These are phyloP conservation scores for Amorpha juglandis DNA, from an alignment of 2,888 invertebrate species.

Conservation along the genomic window DNA sequence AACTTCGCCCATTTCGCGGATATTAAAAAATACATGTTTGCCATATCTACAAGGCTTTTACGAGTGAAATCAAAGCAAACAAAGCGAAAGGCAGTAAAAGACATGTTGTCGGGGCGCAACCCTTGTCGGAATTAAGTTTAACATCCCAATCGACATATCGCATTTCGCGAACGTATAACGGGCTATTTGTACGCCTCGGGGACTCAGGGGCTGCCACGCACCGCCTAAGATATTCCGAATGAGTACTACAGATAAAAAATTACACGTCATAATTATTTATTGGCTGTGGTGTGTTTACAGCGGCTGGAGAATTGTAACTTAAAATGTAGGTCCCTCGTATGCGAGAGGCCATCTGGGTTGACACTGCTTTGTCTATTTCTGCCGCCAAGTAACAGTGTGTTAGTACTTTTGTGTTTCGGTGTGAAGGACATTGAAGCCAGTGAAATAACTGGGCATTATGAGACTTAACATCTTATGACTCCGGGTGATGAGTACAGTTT, in stretches of 20 bases:
- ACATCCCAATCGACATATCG: constrained; percentile 82
- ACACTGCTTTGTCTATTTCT: too few relatives aligned
- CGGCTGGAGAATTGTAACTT: too few relatives aligned
- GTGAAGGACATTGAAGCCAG: too few relatives aligned
- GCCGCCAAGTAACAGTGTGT: too few relatives aligned
- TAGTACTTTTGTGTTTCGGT: too few relatives aligned
- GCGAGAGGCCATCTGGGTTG: too few relatives aligned
- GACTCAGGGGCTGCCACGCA: constrained; percentile 44
- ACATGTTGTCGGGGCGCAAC: constrained; percentile 64
- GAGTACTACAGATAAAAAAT: constrained; percentile 15
- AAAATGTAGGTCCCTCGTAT: too few relatives aligned
- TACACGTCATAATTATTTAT: constrained; percentile 22
- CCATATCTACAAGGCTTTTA: constrained; percentile 43
- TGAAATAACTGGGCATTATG: too few relatives aligned
- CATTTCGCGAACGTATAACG: constrained; percentile 64
- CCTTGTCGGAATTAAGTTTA: constrained; percentile 79
- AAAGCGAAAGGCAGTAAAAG: constrained; percentile 69
- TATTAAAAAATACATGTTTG: constrained; percentile 14
- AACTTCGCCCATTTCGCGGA: not conserved
- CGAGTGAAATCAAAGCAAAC: constrained; percentile 68
- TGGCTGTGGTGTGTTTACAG: not conserved
- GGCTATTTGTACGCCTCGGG: constrained; percentile 67
- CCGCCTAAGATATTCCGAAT: constrained; percentile 25
- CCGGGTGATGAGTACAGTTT: too few relatives aligned
- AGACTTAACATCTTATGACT: too few relatives aligned